A percentile compares a stretch with the other conserved stretches of the same genome.
phyloP scores from a whole-genome alignment of 2,797 vertebrate genomes.

The Bryconaethiops microstoma region DNA sequence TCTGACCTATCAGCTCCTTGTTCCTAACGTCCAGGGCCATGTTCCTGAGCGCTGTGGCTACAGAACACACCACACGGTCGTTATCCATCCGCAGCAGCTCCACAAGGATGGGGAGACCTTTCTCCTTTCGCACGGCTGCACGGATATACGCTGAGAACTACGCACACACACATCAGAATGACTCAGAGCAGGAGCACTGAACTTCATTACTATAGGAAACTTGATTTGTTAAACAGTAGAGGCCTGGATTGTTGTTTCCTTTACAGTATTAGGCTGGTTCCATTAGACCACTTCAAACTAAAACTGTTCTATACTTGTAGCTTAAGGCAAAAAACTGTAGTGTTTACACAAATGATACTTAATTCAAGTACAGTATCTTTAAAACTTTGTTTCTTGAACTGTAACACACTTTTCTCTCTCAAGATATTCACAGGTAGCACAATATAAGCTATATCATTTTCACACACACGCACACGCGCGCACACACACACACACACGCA shows the following conservation, averaged over 20 bases:
- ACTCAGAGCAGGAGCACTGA: not conserved
- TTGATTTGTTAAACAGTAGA: not conserved
- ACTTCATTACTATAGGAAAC: not conserved
- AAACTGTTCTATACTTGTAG: not conserved
- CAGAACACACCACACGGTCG: slow-evolving; percentile 94
- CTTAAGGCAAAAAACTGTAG: too few relatives aligned
- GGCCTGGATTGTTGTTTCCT: not conserved
- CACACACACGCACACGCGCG: too few relatives aligned
- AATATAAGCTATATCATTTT: not conserved
- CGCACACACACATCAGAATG: not conserved
- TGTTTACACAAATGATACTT: not conserved
- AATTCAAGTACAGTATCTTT: not conserved
- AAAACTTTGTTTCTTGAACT: not conserved
- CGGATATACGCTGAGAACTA: slow-evolving; percentile 97
- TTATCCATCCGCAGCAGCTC: slow-evolving; percentile 98
- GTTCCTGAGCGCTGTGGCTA: slow-evolving; percentile 94
- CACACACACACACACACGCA: too few relatives aligned
- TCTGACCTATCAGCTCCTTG: slow-evolving; percentile 94
- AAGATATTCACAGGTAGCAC: not conserved
- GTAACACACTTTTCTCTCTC: not conserved
- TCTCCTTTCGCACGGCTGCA: slow-evolving; percentile 94
- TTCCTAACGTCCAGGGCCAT: slow-evolving; percentile 96
- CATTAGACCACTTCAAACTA: not conserved
- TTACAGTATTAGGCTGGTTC: not conserved
- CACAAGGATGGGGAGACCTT: slow-evolving; percentile 96